Evolutionary conservation across 2,113 vertebrate genomes (phyloP).

Genomic region (Ursus arctos): DNA sequence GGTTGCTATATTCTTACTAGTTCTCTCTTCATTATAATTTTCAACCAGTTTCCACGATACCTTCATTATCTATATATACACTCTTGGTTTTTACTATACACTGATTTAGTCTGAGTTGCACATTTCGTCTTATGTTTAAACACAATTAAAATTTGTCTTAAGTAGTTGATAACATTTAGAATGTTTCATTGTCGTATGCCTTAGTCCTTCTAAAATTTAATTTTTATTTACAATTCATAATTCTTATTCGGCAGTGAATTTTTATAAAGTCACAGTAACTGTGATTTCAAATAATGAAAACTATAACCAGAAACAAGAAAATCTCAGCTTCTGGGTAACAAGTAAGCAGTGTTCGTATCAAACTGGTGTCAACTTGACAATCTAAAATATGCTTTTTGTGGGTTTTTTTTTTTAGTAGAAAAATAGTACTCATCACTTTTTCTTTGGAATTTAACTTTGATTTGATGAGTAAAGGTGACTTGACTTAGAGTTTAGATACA

Average conservation of each 20-base stretch:
- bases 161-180: conserved; percentile 38
- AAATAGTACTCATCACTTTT: neutral
- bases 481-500: neutral
- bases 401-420: conserved; percentile 20
- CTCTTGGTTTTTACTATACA: conserved; percentile 61
- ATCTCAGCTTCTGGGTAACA: conserved; percentile 61
- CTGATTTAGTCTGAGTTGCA: conserved; percentile 47
- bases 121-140: conserved; percentile 74
- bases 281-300: neutral
- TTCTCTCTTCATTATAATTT: conserved; percentile 79
- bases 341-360: conserved; percentile 10
- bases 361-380: neutral
- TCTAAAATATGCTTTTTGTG: neutral
- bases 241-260: conserved; percentile 38
- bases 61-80: conserved; percentile 65
- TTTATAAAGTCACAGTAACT: neutral
- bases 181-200: neutral
- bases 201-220: conserved; percentile 39
- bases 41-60: conserved; percentile 78
- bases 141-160: conserved; percentile 51
- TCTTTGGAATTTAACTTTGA: conserved; percentile 25
- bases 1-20: conserved; percentile 86
- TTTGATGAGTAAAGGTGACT: conserved; percentile 26
- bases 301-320: neutral
- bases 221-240: neutral